Evolutionary conservation across 2,113 vertebrate genomes (phyloP), one percentile per base, ranked within the genome.

Genomic region (Poeciliopsis retropinna): DNA sequence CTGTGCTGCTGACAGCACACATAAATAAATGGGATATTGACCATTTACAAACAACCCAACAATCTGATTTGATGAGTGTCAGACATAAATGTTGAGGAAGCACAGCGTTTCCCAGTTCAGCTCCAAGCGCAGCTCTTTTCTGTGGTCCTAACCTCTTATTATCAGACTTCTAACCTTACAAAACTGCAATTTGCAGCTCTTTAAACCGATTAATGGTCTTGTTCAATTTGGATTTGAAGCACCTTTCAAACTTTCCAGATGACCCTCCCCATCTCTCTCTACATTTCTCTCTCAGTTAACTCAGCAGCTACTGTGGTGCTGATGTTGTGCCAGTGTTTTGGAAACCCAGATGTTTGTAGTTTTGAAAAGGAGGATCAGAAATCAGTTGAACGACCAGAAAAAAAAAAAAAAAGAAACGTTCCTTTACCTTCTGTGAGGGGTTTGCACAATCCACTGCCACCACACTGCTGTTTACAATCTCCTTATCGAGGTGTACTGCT

Each of bases 1-100:
- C 67, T 3, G n/a, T 69, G 82, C 82, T 79, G 87, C 85, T 86
- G 85, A 79, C 86, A 90, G 84, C 71, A 0, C 63, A 65, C 84
- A 83, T 84, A 80, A 91, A 89, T 85, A 85, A 74, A 87, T 25
- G 51, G 65, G 25, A 72, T 62, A 87, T 76, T 67, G 78, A 86
- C 60, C 60, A 79, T 91, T 88, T 82, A 72, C 87, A 80, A 85
- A 79, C 69, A 85, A 75, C 73, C 86, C 27, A 67, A 73, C 44
- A 77, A 80, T 80, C 75, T 34, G 37, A 64, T 75, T 22, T 79
- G 68, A 85, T 73, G 31, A 81, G 64, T 72, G 61, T 73, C 66
- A 70, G 54, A 77, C 76, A 76, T 69, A 57, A 30, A 70, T 57
- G 39, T 68, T 31, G 22, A 28, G 64, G 4, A 65, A 51, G 51